Base-by-base conservation (phyloP, 2,888 invertebrate genomes). In the Barypeithes pellucidus region DNA sequence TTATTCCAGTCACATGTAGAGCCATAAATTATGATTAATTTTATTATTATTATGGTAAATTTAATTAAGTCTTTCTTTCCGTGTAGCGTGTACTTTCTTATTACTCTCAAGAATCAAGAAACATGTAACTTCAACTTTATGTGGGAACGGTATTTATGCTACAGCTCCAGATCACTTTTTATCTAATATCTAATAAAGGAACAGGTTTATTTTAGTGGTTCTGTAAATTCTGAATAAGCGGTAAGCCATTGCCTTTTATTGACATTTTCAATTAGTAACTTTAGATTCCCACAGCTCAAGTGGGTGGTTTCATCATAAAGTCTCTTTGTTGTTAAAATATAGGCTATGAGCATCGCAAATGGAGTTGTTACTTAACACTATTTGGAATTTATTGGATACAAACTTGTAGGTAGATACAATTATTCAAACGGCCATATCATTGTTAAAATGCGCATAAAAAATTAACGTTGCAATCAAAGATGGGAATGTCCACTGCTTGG, bases 181-280 rank as follows among this genome's bases (percentile, higher is more conserved):
- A 57, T 54, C 43, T 61, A 29, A 54, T 57, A 67, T 67, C 59
- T 67, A 59, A 67, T 59, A 43, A 57, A 67, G 14, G 16, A 67
- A 67, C 67, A 67, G 67, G 67, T 67, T 67, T 67, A 43, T 43
- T 59, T 67, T 67, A 67, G 67, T 59, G 20, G 67, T 67, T 67
- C 47, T 59, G 54, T 54, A 45, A 67, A 45, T 41, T 67, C 57
- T 67, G 36, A 67, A 59, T 59, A 67, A 47, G 67, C 67, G 45
- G 59, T 67, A 67, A 66, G 54, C 54, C 66, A 39, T 36, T 59
- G 59, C 67, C 36, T 57, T 59, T 59, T 67, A 67, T 67, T 67
- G 67, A 67, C 57, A 67, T 59, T 67, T 43, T 39, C 67, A 67
- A 67, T 67, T 67, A 67, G 67, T 67, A 29, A 45, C 45, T 59